Evolutionary conservation across 1,140 invertebrate genomes (phyloP).

Genomic region (Drosophila lowei): DNA sequence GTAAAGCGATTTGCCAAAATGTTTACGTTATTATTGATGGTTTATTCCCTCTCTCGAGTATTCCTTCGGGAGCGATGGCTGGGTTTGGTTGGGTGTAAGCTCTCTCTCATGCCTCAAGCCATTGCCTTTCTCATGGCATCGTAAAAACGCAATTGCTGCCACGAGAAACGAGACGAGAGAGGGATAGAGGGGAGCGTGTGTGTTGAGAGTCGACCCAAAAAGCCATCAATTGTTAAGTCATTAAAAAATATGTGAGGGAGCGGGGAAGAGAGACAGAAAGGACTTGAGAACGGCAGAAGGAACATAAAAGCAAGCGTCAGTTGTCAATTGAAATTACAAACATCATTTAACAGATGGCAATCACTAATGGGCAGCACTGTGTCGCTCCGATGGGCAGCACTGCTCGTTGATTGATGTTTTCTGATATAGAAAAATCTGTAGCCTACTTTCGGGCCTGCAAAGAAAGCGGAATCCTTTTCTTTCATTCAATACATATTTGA

Average conservation of each 20-base stretch:
- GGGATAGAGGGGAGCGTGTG: too few relatives aligned
- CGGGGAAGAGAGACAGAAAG: background rate
- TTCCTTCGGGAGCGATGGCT: background rate
- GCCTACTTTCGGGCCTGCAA: too few relatives aligned
- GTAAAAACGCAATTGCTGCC: constrained; percentile 74
- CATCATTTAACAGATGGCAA: constrained; percentile 74
- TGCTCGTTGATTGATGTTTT: too few relatives aligned
- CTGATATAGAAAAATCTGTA: too few relatives aligned
- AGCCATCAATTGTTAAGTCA: constrained; percentile 74
- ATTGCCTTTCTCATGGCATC: constrained; percentile 46
- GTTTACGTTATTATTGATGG: constrained; percentile 75
- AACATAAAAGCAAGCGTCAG: constrained; percentile 25
- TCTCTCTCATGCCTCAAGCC: constrained; percentile 26
- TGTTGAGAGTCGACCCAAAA: constrained; percentile 33
- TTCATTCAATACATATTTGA: constrained; percentile 14
- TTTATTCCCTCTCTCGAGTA: background rate
- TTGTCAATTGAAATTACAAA: constrained; percentile 73
- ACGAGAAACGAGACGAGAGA: constrained; percentile 3
- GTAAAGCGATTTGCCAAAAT: constrained; percentile 75
- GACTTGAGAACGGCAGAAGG: too few relatives aligned
- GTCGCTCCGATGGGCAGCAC: too few relatives aligned
- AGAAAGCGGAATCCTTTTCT: constrained; percentile 1
- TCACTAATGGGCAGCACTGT: constrained; percentile 22
- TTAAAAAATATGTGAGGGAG: constrained; percentile 61
- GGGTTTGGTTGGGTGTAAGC: constrained; percentile 9